Conservation (phyloP, 2,113 vertebrate genomes). For the Tapirus terrestris region DNA sequence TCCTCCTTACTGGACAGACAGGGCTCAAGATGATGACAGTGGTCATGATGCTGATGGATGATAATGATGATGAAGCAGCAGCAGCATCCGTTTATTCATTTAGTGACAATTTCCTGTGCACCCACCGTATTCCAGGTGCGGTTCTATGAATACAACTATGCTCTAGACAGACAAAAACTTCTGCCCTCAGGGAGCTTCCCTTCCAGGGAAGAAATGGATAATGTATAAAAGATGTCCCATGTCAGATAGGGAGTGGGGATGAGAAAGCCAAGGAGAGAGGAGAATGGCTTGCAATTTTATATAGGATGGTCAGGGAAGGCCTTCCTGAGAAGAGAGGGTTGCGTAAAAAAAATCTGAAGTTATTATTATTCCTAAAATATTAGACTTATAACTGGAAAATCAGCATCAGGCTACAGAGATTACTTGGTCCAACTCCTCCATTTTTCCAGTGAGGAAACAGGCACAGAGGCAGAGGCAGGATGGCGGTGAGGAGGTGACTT, state of each 20-base stretch:
- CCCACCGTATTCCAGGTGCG: rapidly evolving
- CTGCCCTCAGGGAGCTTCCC: not conserved
- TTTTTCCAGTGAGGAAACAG: not conserved
- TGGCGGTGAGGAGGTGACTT: not conserved
- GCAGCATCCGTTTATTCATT: rapidly evolving
- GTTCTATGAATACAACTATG: not conserved
- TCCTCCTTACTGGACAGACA: not conserved
- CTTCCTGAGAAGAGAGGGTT: not conserved
- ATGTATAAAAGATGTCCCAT: not conserved
- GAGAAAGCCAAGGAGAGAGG: not conserved
- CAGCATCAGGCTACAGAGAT: not conserved
- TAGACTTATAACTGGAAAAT: not conserved
- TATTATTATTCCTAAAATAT: not conserved
- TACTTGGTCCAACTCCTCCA: not conserved
- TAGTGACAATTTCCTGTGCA: rapidly evolving
- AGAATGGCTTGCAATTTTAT: not conserved
- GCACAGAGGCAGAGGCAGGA: not conserved
- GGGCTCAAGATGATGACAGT: rapidly evolving
- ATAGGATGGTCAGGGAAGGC: not conserved
- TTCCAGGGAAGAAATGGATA: not conserved
- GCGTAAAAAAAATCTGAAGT: not conserved
- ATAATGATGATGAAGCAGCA: not conserved
- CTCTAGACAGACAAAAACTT: not conserved
- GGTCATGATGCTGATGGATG: rapidly evolving
- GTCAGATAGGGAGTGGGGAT: not conserved